phyloP scores from a whole-genome alignment of 2,888 invertebrate species.

The Neoscelio sp. region DNA sequence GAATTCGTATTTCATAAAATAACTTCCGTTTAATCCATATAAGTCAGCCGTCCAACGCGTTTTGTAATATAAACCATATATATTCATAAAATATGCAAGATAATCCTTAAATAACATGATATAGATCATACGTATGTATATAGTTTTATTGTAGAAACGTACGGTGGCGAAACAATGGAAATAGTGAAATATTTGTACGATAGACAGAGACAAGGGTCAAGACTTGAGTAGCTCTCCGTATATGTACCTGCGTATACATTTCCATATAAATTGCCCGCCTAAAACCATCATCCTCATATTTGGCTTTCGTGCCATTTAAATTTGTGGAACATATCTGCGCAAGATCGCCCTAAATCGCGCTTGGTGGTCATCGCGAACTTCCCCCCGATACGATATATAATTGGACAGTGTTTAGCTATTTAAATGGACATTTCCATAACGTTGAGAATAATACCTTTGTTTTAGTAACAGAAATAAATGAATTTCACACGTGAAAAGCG shows the following conservation, averaged over 20 bases:
- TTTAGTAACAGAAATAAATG: not conserved
- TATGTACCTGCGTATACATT: slow-evolving; percentile 69
- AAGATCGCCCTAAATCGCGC: slow-evolving; percentile 74
- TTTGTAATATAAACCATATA: slow-evolving; percentile 1
- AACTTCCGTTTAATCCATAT: too few species aligned
- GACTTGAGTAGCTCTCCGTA: slow-evolving; percentile 30
- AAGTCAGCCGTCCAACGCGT: too few species aligned
- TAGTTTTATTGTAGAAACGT: slow-evolving; percentile 10
- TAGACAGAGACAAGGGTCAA: slow-evolving; percentile 50
- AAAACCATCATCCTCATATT: slow-evolving; percentile 80
- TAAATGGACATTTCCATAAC: slow-evolving; percentile 57
- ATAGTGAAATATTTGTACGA: slow-evolving; percentile 51
- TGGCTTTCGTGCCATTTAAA: slow-evolving; percentile 74
- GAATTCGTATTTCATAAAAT: too few species aligned
- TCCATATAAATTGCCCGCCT: slow-evolving; percentile 81
- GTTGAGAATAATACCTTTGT: slow-evolving; percentile 3
- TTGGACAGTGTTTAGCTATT: slow-evolving; percentile 66
- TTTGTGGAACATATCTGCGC: slow-evolving; percentile 73
- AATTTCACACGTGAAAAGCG: not conserved
- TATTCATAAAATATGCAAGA: slow-evolving; percentile 13
- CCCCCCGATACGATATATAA: slow-evolving; percentile 44
- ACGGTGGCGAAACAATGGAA: slow-evolving; percentile 47
- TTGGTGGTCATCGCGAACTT: slow-evolving; percentile 65
- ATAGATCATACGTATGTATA: slow-evolving; percentile 1
- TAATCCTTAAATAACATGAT: slow-evolving; percentile 18